Evolutionary conservation across 2,113 vertebrate species (phyloP).

Genomic region (Nycticorax nycticorax): DNA sequence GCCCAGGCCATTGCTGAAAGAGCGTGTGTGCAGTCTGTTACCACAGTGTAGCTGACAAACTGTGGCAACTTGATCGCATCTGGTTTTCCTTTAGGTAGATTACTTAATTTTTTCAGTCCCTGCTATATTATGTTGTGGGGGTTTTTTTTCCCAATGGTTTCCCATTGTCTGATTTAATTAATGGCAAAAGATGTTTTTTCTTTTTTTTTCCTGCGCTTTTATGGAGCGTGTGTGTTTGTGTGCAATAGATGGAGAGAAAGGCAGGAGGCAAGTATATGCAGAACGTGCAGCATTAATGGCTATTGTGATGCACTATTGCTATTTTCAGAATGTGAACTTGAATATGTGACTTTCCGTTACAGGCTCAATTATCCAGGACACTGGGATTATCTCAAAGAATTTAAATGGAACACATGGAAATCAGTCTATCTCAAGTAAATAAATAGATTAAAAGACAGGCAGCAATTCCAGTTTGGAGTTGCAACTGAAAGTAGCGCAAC

Average conservation of each 20-base stretch:
- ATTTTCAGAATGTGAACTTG: not conserved
- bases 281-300: not conserved
- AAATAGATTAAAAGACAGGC: constrained; percentile 5
- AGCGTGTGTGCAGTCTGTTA: fast-evolving
- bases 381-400: not conserved
- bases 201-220: not conserved
- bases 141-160: not conserved
- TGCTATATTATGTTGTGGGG: not conserved
- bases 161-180: not conserved
- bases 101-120: not conserved
- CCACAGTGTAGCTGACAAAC: not conserved
- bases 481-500: not conserved
- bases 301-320: not conserved
- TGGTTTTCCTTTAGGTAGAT: not conserved
- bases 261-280: too few relatives aligned
- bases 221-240: not conserved
- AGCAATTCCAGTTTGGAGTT: constrained; percentile 6
- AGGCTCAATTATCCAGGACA: not conserved
- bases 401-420: not conserved
- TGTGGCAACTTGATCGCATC: not conserved
- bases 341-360: not conserved
- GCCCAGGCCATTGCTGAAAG: not conserved
- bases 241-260: not conserved
- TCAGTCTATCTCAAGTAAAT: not conserved
- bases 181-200: not conserved